Conservation (phyloP, 2,113 vertebrate species). For the Brachyistius frenatus region DNA sequence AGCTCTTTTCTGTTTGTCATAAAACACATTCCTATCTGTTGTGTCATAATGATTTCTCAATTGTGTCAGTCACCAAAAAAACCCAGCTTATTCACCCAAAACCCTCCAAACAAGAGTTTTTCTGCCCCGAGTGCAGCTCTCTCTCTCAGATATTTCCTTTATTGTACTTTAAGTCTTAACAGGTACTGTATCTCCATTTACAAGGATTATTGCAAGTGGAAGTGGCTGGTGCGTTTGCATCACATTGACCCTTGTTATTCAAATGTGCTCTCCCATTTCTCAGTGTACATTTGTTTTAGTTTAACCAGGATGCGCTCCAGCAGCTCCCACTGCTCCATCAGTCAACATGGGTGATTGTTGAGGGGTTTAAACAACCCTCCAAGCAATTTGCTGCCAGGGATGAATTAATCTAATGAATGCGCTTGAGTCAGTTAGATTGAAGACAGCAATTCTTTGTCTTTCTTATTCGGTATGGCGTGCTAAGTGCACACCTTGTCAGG, state of each 20-base stretch:
- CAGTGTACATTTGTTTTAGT: slow-evolving; percentile 55
- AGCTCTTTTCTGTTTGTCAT: neutral
- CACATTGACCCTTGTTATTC: slow-evolving; percentile 26
- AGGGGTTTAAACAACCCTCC: slow-evolving; percentile 77
- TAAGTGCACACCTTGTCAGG: slow-evolving; percentile 73
- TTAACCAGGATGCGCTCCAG: slow-evolving; percentile 35
- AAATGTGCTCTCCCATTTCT: slow-evolving; percentile 29
- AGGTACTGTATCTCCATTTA: slow-evolving; percentile 4
- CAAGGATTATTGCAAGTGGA: slow-evolving; percentile 1
- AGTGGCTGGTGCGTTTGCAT: slow-evolving; percentile 5
- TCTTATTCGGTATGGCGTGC: slow-evolving; percentile 49
- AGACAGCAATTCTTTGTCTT: slow-evolving; percentile 66
- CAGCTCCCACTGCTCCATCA: slow-evolving; percentile 43
- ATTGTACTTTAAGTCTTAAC: neutral
- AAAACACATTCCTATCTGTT: neutral
- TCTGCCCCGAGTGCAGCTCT: slow-evolving; percentile 1
- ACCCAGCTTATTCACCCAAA: neutral
- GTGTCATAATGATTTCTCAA: neutral
- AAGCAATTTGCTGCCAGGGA: slow-evolving; percentile 77
- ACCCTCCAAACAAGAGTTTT: neutral
- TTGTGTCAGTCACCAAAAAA: neutral
- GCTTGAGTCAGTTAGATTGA: slow-evolving; percentile 74
- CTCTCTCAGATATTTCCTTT: neutral
- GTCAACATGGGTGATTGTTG: slow-evolving; percentile 78
- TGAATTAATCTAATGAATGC: slow-evolving; percentile 79